phyloP scores from a whole-genome alignment of 2,797 vertebrate genomes.

The Choloepus didactylus region DNA sequence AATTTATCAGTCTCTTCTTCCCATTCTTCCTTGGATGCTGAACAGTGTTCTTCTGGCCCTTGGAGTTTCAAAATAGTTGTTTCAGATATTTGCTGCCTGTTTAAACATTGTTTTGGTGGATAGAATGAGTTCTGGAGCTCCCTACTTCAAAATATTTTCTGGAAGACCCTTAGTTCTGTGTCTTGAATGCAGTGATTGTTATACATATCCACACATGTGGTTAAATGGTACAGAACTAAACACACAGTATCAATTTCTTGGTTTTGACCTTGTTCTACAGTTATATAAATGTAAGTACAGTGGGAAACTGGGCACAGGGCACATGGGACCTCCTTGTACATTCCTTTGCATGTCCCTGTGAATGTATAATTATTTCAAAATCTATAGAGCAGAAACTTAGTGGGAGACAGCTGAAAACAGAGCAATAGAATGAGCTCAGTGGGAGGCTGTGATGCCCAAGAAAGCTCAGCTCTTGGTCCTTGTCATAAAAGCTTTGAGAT shows the following conservation, averaged over 20 bases:
- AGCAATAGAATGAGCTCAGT: not conserved
- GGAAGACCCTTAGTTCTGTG: not conserved
- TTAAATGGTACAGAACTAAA: constrained; percentile 2
- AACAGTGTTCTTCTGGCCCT: too few species aligned
- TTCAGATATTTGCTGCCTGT: too few species aligned
- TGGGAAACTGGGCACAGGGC: too few species aligned
- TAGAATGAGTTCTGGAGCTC: too few species aligned
- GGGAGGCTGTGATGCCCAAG: not conserved
- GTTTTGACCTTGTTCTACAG: not conserved
- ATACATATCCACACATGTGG: not conserved
- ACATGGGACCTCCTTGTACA: too few species aligned
- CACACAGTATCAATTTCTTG: not conserved
- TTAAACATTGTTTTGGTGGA: too few species aligned
- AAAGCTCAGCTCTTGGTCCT: not conserved
- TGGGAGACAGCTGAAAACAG: not conserved
- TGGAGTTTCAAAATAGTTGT: too few species aligned
- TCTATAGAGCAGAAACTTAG: not conserved
- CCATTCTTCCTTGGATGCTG: too few species aligned
- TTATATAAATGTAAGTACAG: not conserved
- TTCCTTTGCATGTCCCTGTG: too few species aligned
- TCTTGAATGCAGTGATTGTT: not conserved
- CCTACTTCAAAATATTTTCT: too few species aligned
- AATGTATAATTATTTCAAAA: too few species aligned
- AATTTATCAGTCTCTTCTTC: too few species aligned
- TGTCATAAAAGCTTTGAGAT: not conserved